phyloP scores from a whole-genome alignment of 2,113 vertebrate genomes.

The Poeciliopsis occidentalis region DNA sequence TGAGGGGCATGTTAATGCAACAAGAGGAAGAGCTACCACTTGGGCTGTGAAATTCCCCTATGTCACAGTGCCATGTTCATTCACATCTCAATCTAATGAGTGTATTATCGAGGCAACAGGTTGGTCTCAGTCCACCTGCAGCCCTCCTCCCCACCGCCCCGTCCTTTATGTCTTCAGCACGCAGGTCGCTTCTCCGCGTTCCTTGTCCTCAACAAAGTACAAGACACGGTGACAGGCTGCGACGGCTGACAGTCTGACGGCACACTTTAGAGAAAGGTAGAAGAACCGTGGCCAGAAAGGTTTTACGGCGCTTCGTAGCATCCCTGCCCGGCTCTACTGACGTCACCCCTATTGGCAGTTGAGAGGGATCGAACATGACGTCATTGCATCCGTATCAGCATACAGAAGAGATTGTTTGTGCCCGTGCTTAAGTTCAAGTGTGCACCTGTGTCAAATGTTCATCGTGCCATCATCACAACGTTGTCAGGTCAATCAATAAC shows the following conservation, averaged over 20 bases:
- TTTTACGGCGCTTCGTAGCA: slow-evolving; percentile 48
- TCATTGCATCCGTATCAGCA: slow-evolving; percentile 71
- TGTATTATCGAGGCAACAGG: slow-evolving; percentile 72
- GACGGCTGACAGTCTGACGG: neutral
- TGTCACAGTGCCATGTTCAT: slow-evolving; percentile 69
- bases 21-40: slow-evolving; percentile 49
- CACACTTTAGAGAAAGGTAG: neutral
- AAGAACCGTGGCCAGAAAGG: slow-evolving; percentile 14
- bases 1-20: slow-evolving; percentile 76
- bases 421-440: slow-evolving; percentile 25
- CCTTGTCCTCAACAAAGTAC: slow-evolving; percentile 19
- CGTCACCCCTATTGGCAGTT: slow-evolving; percentile 65
- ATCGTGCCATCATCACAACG: slow-evolving; percentile 29
- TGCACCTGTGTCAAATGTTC: slow-evolving; percentile 48
- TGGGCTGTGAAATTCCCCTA: slow-evolving; percentile 63
- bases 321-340: slow-evolving; percentile 50
- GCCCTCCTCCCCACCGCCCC: neutral
- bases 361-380: slow-evolving; percentile 68
- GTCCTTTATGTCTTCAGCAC: neutral
- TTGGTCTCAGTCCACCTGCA: slow-evolving; percentile 55
- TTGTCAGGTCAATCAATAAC: slow-evolving; percentile 36
- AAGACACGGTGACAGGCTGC: slow-evolving; percentile 10
- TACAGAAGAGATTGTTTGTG: slow-evolving; percentile 53
- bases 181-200: slow-evolving; percentile 23
- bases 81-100: slow-evolving; percentile 64